phyloP scores from a whole-genome alignment of 1,140 invertebrate species.

The Drepana arcuata region DNA sequence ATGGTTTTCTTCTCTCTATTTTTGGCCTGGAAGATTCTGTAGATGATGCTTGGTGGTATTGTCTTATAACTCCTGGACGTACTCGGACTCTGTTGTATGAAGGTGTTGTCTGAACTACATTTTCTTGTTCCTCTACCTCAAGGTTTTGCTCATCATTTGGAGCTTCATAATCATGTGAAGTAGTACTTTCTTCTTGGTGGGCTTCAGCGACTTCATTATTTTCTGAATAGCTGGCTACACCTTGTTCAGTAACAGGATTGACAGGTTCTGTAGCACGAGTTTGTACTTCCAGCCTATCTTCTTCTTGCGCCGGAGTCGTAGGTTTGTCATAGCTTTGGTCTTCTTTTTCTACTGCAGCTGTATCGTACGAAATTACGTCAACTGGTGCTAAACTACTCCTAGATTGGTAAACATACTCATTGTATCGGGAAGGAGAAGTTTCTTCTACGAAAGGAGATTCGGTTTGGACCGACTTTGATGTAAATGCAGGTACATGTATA shows the following conservation, averaged over 20 bases:
- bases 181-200: constrained; percentile 25
- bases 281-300: constrained; percentile 15
- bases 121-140: constrained; percentile 42
- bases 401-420: constrained; percentile 36
- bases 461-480: constrained; percentile 12
- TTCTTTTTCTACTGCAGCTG: constrained; percentile 21
- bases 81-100: constrained; percentile 58
- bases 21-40: constrained; percentile 41
- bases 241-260: constrained; percentile 23
- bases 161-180: constrained; percentile 22
- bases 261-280: constrained; percentile 19
- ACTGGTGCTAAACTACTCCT: constrained; percentile 31
- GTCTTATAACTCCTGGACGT: constrained; percentile 52
- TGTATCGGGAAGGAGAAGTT: constrained; percentile 17
- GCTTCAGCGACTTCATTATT: constrained; percentile 16
- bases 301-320: constrained; percentile 28
- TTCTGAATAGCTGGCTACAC: constrained; percentile 19
- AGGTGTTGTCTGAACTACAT: constrained; percentile 54
- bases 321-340: constrained; percentile 22
- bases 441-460: constrained; percentile 27
- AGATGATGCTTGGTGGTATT: constrained; percentile 46
- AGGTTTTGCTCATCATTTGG: constrained; percentile 20
- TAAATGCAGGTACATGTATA: constrained; percentile 14
- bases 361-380: constrained; percentile 27
- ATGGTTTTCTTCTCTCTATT: constrained; percentile 35